These are phyloP conservation scores for Caenorhabditis sp. DNA, from an alignment of 2,888 invertebrate genomes.

Conservation along the genomic window DNA sequence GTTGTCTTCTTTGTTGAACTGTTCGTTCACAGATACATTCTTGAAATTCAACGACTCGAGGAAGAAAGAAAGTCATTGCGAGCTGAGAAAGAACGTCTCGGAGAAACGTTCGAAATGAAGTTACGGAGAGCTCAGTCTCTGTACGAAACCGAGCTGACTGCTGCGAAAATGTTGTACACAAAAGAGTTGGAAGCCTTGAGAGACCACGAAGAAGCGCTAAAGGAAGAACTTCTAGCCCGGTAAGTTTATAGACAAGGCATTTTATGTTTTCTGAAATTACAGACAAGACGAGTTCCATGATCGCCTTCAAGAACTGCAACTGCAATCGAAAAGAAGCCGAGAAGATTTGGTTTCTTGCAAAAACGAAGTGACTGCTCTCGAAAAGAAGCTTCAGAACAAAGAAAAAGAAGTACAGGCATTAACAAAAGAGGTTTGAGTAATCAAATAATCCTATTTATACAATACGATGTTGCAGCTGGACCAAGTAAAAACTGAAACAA, in stretches of 20 bases:
- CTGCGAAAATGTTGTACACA: conserved; percentile 78
- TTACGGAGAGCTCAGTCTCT: conserved; percentile 77
- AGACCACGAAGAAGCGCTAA: conserved; percentile 78
- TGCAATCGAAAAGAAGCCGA: conserved; percentile 72
- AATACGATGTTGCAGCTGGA: conserved; percentile 72
- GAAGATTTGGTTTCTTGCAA: conserved; percentile 77
- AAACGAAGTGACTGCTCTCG: conserved; percentile 75
- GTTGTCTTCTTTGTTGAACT: background rate
- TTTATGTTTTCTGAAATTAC: conserved; percentile 8
- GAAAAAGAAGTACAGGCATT: conserved; percentile 75
- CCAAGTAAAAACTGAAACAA: conserved; percentile 72
- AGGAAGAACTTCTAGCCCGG: conserved; percentile 76
- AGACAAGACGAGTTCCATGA: conserved; percentile 79
- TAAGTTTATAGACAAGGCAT: conserved; percentile 8
- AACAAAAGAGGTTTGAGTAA: conserved; percentile 71
- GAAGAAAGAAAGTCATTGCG: conserved; percentile 78
- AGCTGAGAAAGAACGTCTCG: conserved; percentile 78
- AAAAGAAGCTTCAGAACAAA: conserved; percentile 75
- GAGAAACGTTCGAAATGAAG: conserved; percentile 79
- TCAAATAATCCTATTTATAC: background rate
- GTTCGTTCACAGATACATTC: conserved; percentile 72
- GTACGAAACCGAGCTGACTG: conserved; percentile 78
- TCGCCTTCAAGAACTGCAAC: conserved; percentile 77
- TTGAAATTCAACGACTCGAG: conserved; percentile 78
- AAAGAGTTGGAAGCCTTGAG: conserved; percentile 78